Base-by-base conservation (phyloP, 2,888 invertebrate genomes). In the Gastracanthus pulcherrimus region DNA sequence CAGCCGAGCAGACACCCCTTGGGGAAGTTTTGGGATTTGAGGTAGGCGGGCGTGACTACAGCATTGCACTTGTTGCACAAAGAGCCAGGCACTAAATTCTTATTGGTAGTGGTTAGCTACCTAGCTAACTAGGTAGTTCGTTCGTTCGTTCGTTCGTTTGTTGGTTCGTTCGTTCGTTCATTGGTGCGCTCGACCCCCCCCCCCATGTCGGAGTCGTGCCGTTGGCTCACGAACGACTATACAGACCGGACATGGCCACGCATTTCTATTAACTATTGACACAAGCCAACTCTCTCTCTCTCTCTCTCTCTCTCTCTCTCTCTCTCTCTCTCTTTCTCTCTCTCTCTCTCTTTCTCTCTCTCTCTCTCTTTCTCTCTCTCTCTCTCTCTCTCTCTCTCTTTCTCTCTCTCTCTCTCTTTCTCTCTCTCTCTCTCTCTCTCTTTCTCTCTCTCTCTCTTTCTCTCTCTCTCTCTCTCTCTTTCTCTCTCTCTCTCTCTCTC, bases 31-130 rank as follows among this genome's bases (percentile, higher is more conserved):
- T 34, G 45, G 76, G 45, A 75, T 62, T 69, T 19, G 69, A 69
- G 64, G 31, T 66, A 48, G 45, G 23, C 48, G 36, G 75, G 75
- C 81, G 62, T 62, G 71, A 79, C 83, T 77, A 77, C 80, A 72
- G 71, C 67, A 31, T 31, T 80, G 84, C 86, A 87, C 85, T 87
- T 87, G 86, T 86, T 87, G 86, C 86, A 83, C 84, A 87, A 71
- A 78, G 19, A n/a, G 34, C 2, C 11, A 1, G 51, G 31, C 34
- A n/a, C 60, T 41, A 48, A 60, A 76, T 77, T 71, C 51, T 31
- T n/a, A 71, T 71, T 78, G 71, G 69, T 16, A 48, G 60, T 19
- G 3, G 60, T 7, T 23, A 29, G 26, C 6, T 3, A 55, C 3
- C 6, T 55, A 19, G 55, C 13, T n/a, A n/a, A n/a, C n/a, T n/a